Base-by-base conservation (phyloP, 2,797 vertebrate genomes). In the Betta splendens region DNA sequence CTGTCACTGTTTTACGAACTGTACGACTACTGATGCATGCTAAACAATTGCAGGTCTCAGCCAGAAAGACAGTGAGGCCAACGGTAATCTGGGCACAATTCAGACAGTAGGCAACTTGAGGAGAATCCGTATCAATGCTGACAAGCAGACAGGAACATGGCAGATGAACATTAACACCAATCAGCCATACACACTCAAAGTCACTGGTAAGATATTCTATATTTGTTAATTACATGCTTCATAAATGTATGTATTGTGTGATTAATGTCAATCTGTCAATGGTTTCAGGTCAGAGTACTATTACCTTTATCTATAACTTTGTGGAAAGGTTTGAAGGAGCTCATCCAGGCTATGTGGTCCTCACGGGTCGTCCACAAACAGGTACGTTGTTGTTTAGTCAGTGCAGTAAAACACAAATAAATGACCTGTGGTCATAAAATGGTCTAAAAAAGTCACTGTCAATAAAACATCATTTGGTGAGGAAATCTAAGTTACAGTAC, bases 251-350 rank as follows among this genome's bases (percentile, higher is more conserved):
- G 20, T 32, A 5, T 10, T 64, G 18, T 36, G 1, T 48, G 33
- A 58, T 42, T 16, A 67, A 23, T 46, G 12, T 43, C 39, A 35
- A 1, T 49, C n/a, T 63, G 3, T 51, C 1, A 16, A 26, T 87
- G 17, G 72, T 80, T 71, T 28, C 61, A 92, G 92, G 90, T 26
- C 91, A 93, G 60, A 93, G 89, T 66, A 64, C 61, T 1, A 88
- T 90, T 42, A 82, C 81, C 21, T 93, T 92, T 22, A 85, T 91
- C 54, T 92, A 90, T 61, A 43, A 90, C 55, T 91, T 92, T 77
- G 91, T 92, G 64, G 87, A 91, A 59, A 56, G 57, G 6, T 93
- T 92, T 43, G 10, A 22, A 33, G 91, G 91, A 63, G 89, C 90
- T 37, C 92, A 92, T 36, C 77, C 91, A 48, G 91, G 92, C 36